A percentile compares a stretch with the other conserved stretches of the same genome.
These are phyloP conservation scores for Trogon surrucura DNA, from an alignment of 2,113 vertebrate species.

Conservation along the genomic window DNA sequence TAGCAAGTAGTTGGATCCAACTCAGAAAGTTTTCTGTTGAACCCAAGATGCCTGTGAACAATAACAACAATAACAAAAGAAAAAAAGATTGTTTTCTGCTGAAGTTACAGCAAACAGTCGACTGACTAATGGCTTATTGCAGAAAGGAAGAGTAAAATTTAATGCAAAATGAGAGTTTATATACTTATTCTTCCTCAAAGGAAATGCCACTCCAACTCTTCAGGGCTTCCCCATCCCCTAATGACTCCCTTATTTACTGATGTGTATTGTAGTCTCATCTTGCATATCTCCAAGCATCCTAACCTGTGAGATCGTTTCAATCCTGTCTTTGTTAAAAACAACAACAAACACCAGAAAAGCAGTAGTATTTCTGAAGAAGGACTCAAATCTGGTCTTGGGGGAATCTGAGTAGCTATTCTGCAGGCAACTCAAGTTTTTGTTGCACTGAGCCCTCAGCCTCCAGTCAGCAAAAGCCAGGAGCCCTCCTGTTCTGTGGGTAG, in stretches of 20 bases:
- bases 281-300: not conserved
- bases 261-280: not conserved
- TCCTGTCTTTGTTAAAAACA: not conserved
- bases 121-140: not conserved
- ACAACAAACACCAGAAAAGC: not conserved
- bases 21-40: slow-evolving; percentile 31
- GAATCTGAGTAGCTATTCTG: not conserved
- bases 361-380: not conserved
- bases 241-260: not conserved
- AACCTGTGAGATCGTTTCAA: not conserved
- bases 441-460: not conserved
- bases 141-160: not conserved
- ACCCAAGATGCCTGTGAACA: not conserved
- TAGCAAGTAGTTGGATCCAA: slow-evolving; percentile 46
- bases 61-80: not conserved
- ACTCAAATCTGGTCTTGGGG: not conserved
- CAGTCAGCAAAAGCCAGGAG: not conserved
- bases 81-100: not conserved
- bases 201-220: not conserved
- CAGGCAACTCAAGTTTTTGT: not conserved
- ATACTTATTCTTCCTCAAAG: not conserved
- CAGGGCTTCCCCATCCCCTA: not conserved
- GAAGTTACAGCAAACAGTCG: slow-evolving; percentile 1
- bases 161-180: not conserved
- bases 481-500: not conserved